Base-by-base conservation (phyloP, 1,140 invertebrate species). In the Ladona fulva region DNA sequence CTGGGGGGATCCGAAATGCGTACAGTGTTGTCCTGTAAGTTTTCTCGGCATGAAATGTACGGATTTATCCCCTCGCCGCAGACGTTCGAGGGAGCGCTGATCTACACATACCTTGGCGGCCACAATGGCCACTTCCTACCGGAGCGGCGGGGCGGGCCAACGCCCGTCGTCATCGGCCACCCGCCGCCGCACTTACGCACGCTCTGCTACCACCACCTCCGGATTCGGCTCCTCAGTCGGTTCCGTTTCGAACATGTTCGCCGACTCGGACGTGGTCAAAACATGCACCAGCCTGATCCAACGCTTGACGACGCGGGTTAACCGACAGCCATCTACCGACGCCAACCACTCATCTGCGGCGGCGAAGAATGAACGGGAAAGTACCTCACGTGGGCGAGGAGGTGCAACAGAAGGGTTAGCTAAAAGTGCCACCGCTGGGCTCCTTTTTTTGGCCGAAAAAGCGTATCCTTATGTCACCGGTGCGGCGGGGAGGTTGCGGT, bases 271-370 rank as follows among this genome's bases (percentile, higher is more conserved):
- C 77, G 81, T 82, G 25, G 81, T 82, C 12, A 80, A 80, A 73
- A 81, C 93, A 78, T 95, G 93, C 85, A 92, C 92, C 79, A 95
- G 89, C 85, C 87, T 95, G 29, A 87, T 95, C 77, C 93, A 94
- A 81, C 87, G 93, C 74, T 85, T 95, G 80, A 91, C 92, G 0
- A 90, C 91, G 42, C 83, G 87, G 42, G 89, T 90, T 5, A 88
- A 93, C 42, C 92, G 92, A 42, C 92, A 92, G 66, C 73, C 42
- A 14, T 77, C 52, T 24, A 25, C 42, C 42, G 42, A 79, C 74
- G 42, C 74, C 76, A 8, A 81, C 77, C 10, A 42, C 25, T 37
- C 29, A 52, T 42, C 77, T 74, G 44, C 74, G 75, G 14, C 77
- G 77, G 19, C 52, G 16, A 66, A 66, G 52, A 73, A 83, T 1